phyloP scores from a whole-genome alignment of 2,888 invertebrate genomes.

The Eudasyphora cyanicolor region DNA sequence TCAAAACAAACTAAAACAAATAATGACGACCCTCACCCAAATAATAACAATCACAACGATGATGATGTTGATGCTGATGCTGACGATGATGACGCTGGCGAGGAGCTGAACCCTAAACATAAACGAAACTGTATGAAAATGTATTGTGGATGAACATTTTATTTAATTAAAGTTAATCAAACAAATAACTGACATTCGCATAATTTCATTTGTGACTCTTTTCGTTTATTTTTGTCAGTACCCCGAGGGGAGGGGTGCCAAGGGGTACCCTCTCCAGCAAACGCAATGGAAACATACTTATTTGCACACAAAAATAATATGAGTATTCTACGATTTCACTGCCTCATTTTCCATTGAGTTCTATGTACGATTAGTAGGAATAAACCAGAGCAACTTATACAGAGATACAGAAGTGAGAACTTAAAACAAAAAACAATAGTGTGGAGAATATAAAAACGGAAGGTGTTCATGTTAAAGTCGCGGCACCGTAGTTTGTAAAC shows the following conservation, averaged over 20 bases:
- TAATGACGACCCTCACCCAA: constrained; percentile 62
- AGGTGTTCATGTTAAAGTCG: no score
- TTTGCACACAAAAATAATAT: background rate
- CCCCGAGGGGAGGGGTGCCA: no score
- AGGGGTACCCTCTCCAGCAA: background rate
- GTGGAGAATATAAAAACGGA: no score
- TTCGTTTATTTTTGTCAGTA: constrained; percentile 1
- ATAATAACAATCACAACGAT: constrained; percentile 39
- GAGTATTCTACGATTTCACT: background rate
- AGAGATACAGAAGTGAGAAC: no score
- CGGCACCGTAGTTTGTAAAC: no score
- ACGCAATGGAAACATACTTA: background rate
- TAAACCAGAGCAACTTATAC: background rate
- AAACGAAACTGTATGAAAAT: constrained; percentile 11
- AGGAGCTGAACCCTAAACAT: background rate
- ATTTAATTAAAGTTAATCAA: constrained; percentile 65
- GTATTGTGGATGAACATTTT: constrained; percentile 27
- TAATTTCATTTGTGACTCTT: constrained; percentile 38
- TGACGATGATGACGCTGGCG: constrained; percentile 3
- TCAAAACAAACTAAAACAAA: background rate
- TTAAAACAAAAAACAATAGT: background rate
- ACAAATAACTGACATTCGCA: constrained; percentile 61
- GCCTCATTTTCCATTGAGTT: background rate
- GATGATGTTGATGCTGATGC: no score
- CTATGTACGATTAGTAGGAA: no score